phyloP scores from a whole-genome alignment of 2,888 invertebrate genomes.

The Chrysolina haemoptera region DNA sequence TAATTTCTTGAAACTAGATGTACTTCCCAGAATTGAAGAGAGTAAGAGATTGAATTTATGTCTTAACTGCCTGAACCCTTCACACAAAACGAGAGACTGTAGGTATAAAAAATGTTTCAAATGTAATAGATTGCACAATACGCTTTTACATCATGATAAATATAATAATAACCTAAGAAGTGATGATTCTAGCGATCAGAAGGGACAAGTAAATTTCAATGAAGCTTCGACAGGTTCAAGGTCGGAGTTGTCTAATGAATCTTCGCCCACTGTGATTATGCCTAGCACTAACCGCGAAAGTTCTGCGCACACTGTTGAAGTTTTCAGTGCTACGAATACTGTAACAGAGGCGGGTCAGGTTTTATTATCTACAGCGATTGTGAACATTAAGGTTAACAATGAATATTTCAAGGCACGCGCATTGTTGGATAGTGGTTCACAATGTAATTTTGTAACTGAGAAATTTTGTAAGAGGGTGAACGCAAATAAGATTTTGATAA shows the following conservation, averaged over 20 bases:
- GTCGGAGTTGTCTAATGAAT: slow-evolving; percentile 4
- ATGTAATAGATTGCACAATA: slow-evolving; percentile 20
- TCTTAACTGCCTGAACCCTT: slow-evolving; percentile 19
- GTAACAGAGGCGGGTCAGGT: too few species aligned
- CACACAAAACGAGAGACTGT: neutral
- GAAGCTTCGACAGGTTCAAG: too few species aligned
- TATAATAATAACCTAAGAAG: slow-evolving; percentile 3
- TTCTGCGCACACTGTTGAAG: too few species aligned
- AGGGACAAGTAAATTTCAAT: neutral
- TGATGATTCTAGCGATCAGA: slow-evolving; percentile 4
- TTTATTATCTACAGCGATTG: too few species aligned
- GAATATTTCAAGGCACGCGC: too few species aligned
- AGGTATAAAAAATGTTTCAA: slow-evolving; percentile 8
- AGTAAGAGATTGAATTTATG: slow-evolving; percentile 20
- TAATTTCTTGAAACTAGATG: neutral
- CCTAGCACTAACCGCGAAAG: too few species aligned
- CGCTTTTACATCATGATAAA: slow-evolving; percentile 16
- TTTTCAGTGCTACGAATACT: too few species aligned
- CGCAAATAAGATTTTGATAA: too few species aligned
- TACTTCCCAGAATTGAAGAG: neutral
- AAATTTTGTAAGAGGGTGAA: too few species aligned
- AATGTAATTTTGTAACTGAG: too few species aligned
- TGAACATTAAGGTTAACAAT: too few species aligned
- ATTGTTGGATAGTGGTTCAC: too few species aligned
- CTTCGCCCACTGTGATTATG: slow-evolving; percentile 4